phyloP scores from a whole-genome alignment of 64 coral and sea anemone species.

The Stichodactyla helianthus region DNA sequence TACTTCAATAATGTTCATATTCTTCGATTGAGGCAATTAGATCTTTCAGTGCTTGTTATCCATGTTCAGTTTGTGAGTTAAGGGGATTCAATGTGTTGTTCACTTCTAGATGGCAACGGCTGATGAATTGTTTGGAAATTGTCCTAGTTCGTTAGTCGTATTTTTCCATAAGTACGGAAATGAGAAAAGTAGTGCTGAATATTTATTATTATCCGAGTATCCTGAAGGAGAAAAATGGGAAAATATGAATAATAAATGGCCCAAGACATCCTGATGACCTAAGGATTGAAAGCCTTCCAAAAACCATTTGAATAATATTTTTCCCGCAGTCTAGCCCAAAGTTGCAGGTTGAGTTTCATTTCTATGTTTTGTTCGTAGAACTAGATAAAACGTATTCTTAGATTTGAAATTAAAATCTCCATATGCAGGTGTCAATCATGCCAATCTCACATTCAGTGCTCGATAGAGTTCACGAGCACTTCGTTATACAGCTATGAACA shows the following conservation, averaged over 20 bases:
- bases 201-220: conserved; percentile 5
- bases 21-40: not conserved
- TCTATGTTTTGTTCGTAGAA: not conserved
- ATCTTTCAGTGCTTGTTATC: not conserved
- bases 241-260: conserved; percentile 2
- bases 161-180: conserved; percentile 14
- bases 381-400: too few species aligned
- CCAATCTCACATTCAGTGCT: not conserved
- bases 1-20: not conserved
- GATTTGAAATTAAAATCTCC: too few species aligned
- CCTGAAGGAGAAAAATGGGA: not conserved
- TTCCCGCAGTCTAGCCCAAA: not conserved
- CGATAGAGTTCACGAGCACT: not conserved
- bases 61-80: not conserved
- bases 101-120: not conserved
- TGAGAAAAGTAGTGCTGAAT: conserved; percentile 8
- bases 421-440: too few species aligned
- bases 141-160: conserved; percentile 1
- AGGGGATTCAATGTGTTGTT: not conserved
- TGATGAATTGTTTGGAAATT: conserved; percentile 7
- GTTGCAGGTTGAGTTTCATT: not conserved
- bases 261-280: not conserved
- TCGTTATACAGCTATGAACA: not conserved
- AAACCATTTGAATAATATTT: not conserved
- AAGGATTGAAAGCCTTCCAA: not conserved